phyloP scores from a whole-genome alignment of 2,888 invertebrate species.

The Hoplodrina ambigua region DNA sequence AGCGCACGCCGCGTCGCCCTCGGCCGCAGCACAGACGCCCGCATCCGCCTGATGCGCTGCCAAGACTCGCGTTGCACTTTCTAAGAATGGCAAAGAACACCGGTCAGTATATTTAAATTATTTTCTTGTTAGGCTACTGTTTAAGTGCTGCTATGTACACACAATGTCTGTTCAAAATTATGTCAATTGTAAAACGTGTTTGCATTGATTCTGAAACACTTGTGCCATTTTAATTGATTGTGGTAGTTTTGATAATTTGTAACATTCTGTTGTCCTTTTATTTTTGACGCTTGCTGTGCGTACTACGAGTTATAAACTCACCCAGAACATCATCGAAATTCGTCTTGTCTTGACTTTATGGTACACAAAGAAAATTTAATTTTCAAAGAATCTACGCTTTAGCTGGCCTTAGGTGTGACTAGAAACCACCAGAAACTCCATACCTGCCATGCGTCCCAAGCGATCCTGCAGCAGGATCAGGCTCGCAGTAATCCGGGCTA shows the following conservation, averaged over 20 bases:
- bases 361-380: not conserved
- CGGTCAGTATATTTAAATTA: not conserved
- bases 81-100: slow-evolving; percentile 78
- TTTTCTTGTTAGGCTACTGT: too few species aligned
- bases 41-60: slow-evolving; percentile 93
- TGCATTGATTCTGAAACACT: too few species aligned
- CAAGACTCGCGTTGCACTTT: slow-evolving; percentile 93
- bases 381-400: not conserved
- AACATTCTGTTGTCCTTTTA: too few species aligned
- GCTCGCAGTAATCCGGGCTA: slow-evolving; percentile 95
- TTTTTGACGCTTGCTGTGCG: too few species aligned
- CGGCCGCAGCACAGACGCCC: slow-evolving; percentile 96
- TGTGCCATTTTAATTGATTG: too few species aligned
- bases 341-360: too few species aligned
- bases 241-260: too few species aligned
- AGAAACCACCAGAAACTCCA: not conserved
- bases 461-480: slow-evolving; percentile 93
- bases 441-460: slow-evolving; percentile 95
- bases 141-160: too few species aligned
- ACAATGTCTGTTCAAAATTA: too few species aligned
- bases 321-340: not conserved
- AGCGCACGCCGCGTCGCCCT: slow-evolving; percentile 93
- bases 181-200: too few species aligned
- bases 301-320: not conserved
- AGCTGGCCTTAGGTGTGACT: too few species aligned